These are phyloP conservation scores for Sinella curviseta DNA, from an alignment of 1,140 invertebrate genomes.

Conservation along the genomic window DNA sequence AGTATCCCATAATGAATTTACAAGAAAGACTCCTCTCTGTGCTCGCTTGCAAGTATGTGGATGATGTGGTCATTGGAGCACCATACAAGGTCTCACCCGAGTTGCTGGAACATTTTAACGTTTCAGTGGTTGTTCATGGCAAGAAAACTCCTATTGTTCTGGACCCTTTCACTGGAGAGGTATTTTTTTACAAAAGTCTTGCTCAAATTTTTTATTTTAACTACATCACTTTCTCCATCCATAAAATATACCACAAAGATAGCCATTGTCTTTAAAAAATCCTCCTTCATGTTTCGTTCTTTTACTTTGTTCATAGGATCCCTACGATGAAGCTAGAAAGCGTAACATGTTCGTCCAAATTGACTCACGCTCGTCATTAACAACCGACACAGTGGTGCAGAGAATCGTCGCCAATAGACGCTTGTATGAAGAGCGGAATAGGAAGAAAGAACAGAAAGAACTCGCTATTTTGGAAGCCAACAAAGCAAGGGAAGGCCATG, in stretches of 20 bases:
- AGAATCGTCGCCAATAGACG: constrained; percentile 90
- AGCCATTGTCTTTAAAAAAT: neutral
- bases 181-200: too few relatives aligned
- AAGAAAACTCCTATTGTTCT: constrained; percentile 70
- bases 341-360: constrained; percentile 72
- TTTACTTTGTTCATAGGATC: constrained; percentile 63
- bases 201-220: neutral
- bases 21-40: constrained; percentile 96
- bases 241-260: neutral
- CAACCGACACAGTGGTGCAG: constrained; percentile 93
- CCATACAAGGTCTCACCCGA: constrained; percentile 90
- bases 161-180: constrained; percentile 67
- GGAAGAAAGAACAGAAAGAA: constrained; percentile 84
- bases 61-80: constrained; percentile 98
- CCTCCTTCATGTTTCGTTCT: neutral
- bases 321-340: constrained; percentile 80
- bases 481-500: too few relatives aligned
- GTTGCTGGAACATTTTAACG: constrained; percentile 92
- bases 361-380: constrained; percentile 87
- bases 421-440: constrained; percentile 81
- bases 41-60: constrained; percentile 95
- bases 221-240: constrained; percentile 26
- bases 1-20: constrained; percentile 99
- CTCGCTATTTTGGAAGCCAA: constrained; percentile 54
- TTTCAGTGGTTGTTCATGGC: constrained; percentile 91